Percentiles rank a stretch among this genome's conserved stretches.
Evolutionary conservation across 2,888 invertebrate genomes (phyloP).

Genomic region (Drosophila peninsularis): DNA sequence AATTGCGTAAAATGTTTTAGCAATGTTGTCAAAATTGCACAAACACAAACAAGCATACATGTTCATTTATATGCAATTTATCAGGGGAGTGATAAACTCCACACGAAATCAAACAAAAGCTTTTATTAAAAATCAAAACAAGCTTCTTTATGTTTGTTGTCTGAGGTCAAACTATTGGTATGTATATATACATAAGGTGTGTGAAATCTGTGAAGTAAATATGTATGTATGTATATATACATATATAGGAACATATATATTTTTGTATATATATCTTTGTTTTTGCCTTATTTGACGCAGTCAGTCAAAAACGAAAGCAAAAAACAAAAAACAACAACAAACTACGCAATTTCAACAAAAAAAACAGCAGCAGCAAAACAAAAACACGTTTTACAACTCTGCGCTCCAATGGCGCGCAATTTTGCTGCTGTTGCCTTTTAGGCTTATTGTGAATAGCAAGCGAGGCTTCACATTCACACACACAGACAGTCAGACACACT

Average conservation of each 20-base stretch:
- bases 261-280: conserved; percentile 2
- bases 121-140: conserved; percentile 42
- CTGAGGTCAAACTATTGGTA: conserved; percentile 62
- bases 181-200: conserved; percentile 15
- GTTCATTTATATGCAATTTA: background rate
- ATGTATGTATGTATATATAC: background rate
- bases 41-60: conserved; percentile 1
- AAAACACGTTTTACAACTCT: conserved; percentile 77
- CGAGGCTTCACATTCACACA: conserved; percentile 24
- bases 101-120: conserved; percentile 20
- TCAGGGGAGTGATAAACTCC: conserved; percentile 34
- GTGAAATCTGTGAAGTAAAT: conserved; percentile 26
- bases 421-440: conserved; percentile 55
- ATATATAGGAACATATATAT: conserved; percentile 2
- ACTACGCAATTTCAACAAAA: conserved; percentile 69
- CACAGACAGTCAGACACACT: background rate
- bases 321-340: conserved; percentile 38
- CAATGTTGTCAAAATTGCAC: conserved; percentile 31
- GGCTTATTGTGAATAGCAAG: conserved; percentile 61
- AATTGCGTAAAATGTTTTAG: conserved; percentile 51
- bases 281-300: conserved; percentile 25
- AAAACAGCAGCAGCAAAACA: conserved; percentile 47
- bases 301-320: conserved; percentile 59
- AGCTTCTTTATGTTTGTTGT: conserved; percentile 54
- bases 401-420: conserved; percentile 70